Base-by-base conservation (phyloP, 2,113 vertebrate genomes). In the Litocranius walleri region DNA sequence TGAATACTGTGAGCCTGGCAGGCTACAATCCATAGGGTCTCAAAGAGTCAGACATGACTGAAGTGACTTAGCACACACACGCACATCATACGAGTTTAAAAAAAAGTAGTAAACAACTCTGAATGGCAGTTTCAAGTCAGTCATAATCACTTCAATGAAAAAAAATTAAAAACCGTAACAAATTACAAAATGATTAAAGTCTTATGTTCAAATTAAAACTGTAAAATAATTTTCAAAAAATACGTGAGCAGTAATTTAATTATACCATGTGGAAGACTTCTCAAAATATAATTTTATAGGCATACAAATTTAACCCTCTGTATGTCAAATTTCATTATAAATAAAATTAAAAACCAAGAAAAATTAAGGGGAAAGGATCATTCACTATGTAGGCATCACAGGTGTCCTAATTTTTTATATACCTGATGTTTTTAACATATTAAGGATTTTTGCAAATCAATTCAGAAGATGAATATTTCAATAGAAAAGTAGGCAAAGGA, bases 151-250 rank as follows among this genome's bases (percentile, higher is more conserved):
- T 80, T 87, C 10, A 64, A 61, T 64, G 52, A 36, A 67, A 82
- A 85, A 57, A 96, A 40, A 71, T 59, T 1, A 43, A 87, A 61
- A 54, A 90, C 36, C n/a, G 45, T 54, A 74, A 94, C 23, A 81
- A 97, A 86, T 94, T 54, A 54, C 16, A 27, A 88, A 97, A 15
- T 86, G 30, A 92, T 33, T 93, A 10, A 93, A 96, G 27, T 5
- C 9, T 96, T 54, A n/a, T 33, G 87, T 93, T 29, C 36, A 84
- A 96, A 88, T 77, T 87, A 93, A 90, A 78, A 30, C 27, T n/a
- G 5, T 91, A 61, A 91, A 71, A 56, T 94, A 67, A 33, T 74
- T 82, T 78, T 85, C 71, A 9, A 45, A 84, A 85, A 52, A 17
- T 23, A 78, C 27, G 23, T 78, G 48, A 93, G 36, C 64, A 91